Evolutionary conservation across 2,888 invertebrate genomes (phyloP).

Genomic region (Conomelus anceps): DNA sequence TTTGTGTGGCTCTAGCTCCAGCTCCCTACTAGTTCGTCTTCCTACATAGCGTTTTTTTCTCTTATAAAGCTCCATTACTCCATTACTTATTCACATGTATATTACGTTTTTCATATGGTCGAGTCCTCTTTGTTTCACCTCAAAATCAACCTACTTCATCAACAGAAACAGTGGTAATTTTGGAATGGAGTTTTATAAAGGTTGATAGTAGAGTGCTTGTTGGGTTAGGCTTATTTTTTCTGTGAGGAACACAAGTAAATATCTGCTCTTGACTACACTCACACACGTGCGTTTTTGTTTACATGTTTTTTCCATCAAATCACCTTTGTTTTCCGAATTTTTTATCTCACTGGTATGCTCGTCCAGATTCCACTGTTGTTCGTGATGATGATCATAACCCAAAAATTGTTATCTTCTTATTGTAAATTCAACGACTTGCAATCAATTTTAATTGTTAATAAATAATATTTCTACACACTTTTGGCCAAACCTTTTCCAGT

Average conservation of each 20-base stretch:
- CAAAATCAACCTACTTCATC: background rate
- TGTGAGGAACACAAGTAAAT: background rate
- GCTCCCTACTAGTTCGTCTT: background rate
- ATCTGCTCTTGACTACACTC: background rate
- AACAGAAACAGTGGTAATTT: background rate
- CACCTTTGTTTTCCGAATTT: background rate
- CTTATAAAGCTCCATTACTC: background rate
- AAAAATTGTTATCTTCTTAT: too few relatives aligned
- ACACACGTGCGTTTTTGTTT: background rate
- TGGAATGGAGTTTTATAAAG: background rate
- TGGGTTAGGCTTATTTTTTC: background rate
- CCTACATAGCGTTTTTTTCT: background rate
- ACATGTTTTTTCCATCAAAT: background rate
- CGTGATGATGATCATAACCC: too few relatives aligned
- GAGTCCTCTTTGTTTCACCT: background rate
- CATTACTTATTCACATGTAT: background rate
- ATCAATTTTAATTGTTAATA: too few relatives aligned
- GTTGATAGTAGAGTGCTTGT: background rate
- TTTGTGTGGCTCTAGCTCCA: background rate
- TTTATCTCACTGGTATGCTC: background rate
- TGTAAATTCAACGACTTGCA: too few relatives aligned
- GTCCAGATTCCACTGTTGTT: background rate
- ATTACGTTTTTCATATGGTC: background rate
- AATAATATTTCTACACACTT: too few relatives aligned
- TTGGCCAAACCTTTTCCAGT: too few relatives aligned